A percentile compares a stretch with the other conserved stretches of the same genome.
These are phyloP conservation scores for Microcebus ravelobensis DNA, from an alignment of 2,113 vertebrate genomes.

Conservation along the genomic window DNA sequence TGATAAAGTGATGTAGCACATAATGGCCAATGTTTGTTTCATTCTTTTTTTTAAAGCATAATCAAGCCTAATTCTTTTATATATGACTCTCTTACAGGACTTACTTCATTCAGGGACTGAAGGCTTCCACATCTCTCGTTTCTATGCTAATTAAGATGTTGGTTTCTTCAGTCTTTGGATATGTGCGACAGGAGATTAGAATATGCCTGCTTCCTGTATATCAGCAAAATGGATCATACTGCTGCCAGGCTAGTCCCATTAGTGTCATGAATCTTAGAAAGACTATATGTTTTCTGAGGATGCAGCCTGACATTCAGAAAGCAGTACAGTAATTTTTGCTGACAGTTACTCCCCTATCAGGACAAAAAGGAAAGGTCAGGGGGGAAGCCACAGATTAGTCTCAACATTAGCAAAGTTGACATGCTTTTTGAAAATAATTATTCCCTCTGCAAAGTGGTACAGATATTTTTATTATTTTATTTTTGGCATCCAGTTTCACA, in stretches of 20 bases:
- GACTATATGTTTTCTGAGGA: neutral
- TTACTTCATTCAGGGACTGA: slow-evolving; percentile 18
- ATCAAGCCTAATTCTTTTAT: slow-evolving; percentile 48
- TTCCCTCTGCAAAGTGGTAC: neutral
- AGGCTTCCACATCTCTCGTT: slow-evolving; percentile 40
- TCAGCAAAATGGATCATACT: slow-evolving; percentile 56
- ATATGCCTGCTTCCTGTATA: slow-evolving; percentile 39
- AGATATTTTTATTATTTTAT: neutral
- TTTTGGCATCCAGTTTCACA: slow-evolving; percentile 15
- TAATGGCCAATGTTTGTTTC: slow-evolving; percentile 1
- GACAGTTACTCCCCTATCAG: neutral
- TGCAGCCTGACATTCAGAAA: slow-evolving; percentile 34
- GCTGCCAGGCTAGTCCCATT: slow-evolving; percentile 42
- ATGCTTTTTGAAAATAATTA: slow-evolving; percentile 30
- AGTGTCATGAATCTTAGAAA: slow-evolving; percentile 53
- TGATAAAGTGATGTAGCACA: neutral
- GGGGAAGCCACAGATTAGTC: neutral
- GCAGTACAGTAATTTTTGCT: slow-evolving; percentile 31
- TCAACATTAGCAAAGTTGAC: slow-evolving; percentile 31
- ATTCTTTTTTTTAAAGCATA: neutral
- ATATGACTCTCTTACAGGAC: neutral
- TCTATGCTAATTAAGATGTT: slow-evolving; percentile 60
- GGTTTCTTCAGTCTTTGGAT: slow-evolving; percentile 9
- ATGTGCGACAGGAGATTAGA: slow-evolving; percentile 54
- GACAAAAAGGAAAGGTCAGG: neutral